Percentiles rank a stretch among this genome's conserved stretches.
Conservation (phyloP, 2,888 invertebrate genomes). For the Rhopalosiphum nymphaeae region DNA sequence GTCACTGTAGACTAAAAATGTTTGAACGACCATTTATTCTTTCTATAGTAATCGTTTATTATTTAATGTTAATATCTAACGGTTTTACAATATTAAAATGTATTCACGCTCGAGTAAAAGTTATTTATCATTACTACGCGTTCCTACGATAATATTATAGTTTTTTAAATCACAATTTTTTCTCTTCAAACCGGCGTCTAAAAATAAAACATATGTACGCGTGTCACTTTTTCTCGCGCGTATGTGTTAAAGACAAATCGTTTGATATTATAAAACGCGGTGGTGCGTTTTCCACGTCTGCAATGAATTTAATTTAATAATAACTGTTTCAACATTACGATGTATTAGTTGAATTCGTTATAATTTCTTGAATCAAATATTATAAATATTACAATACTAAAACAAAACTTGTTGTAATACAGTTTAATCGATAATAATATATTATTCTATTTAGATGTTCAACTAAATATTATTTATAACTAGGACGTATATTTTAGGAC, state of each 20-base stretch:
- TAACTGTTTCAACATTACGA: not conserved
- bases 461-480: slow-evolving; percentile 5
- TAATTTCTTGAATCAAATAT: not conserved
- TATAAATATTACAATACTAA: not conserved
- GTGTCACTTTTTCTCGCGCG: not conserved
- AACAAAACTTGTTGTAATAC: not conserved
- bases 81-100: not conserved
- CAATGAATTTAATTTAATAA: not conserved
- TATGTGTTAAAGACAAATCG: not conserved
- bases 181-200: not conserved
- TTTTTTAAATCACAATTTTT: not conserved
- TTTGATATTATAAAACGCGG: not conserved
- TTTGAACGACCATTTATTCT: not conserved
- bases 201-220: slow-evolving; percentile 33
- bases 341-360: not conserved
- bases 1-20: not conserved
- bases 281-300: not conserved
- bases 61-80: not conserved
- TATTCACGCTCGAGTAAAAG: not conserved
- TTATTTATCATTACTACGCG: not conserved
- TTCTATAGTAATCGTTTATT: not conserved
- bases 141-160: not conserved
- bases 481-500: slow-evolving; percentile 55
- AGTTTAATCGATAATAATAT: not conserved
- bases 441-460: not conserved